A percentile compares a stretch with the other conserved stretches of the same genome.
Conservation (phyloP, 2,888 invertebrate species). For the Drosophila gaucha region DNA sequence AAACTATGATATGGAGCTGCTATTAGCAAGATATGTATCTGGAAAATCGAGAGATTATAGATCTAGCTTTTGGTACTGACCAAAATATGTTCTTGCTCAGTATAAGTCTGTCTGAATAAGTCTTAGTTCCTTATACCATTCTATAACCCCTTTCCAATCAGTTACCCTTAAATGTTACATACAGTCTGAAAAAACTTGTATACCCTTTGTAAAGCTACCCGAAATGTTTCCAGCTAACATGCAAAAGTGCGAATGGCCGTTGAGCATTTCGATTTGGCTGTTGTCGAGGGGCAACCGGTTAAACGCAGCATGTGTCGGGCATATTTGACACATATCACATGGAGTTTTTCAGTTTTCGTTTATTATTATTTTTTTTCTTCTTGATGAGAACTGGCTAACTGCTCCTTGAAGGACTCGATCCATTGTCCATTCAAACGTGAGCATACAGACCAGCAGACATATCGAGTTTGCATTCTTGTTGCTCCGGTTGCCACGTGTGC, state of each 20-base stretch:
- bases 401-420: slow-evolving; percentile 14
- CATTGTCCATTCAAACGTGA: slow-evolving; percentile 63
- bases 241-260: slow-evolving; percentile 17
- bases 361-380: slow-evolving; percentile 19
- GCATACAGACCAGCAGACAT: slow-evolving; percentile 14
- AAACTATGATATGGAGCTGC: too few relatives aligned
- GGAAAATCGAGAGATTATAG: too few relatives aligned
- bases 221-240: slow-evolving; percentile 1
- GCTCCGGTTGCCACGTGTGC: slow-evolving; percentile 26
- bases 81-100: too few relatives aligned
- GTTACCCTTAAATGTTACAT: not conserved
- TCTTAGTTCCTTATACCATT: too few relatives aligned
- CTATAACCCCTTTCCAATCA: too few relatives aligned
- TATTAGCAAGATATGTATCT: too few relatives aligned
- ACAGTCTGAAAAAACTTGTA: not conserved
- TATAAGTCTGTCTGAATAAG: too few relatives aligned
- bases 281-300: slow-evolving; percentile 23
- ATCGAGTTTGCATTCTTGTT: slow-evolving; percentile 49
- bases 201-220: not conserved
- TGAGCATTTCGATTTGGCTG: slow-evolving; percentile 2
- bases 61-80: too few relatives aligned
- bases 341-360: slow-evolving; percentile 32
- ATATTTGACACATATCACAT: slow-evolving; percentile 73
- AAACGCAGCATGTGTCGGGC: slow-evolving; percentile 52
- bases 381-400: slow-evolving; percentile 8